These are phyloP conservation scores for Sciaenops ocellatus DNA, from an alignment of 2,797 vertebrate genomes.

Conservation along the genomic window DNA sequence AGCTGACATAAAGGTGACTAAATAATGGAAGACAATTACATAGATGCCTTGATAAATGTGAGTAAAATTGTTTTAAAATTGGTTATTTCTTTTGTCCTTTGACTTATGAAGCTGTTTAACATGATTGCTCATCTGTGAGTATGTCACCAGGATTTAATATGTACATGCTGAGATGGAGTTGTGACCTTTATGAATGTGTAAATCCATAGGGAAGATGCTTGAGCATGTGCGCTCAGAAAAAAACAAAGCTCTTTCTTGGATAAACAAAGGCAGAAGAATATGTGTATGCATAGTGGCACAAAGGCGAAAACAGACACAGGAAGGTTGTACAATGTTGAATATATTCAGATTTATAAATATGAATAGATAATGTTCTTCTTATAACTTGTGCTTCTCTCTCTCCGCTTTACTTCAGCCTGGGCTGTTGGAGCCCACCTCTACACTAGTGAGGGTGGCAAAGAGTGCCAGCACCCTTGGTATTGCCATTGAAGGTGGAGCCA, in stretches of 20 bases:
- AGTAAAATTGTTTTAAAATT: not conserved
- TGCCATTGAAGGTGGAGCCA: conserved; percentile 97
- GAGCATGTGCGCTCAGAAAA: conserved; percentile 4
- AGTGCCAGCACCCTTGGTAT: conserved; percentile 95
- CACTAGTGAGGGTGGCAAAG: conserved; percentile 92
- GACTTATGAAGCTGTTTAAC: conserved; percentile 8
- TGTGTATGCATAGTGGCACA: conserved; percentile 3
- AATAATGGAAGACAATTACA: not conserved
- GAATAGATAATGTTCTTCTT: not conserved
- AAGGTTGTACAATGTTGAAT: conserved; percentile 18
- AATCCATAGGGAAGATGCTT: not conserved
- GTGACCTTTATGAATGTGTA: conserved; percentile 19
- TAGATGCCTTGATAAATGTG: not conserved
- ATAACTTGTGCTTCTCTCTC: conserved; percentile 8
- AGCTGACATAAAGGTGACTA: conserved; percentile 1
- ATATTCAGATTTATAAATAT: conserved; percentile 17
- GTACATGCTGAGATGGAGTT: conserved; percentile 13
- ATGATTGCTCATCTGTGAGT: conserved; percentile 26
- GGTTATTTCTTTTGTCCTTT: conserved; percentile 28
- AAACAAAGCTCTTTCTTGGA: conserved; percentile 4
- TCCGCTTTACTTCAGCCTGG: conserved; percentile 86
- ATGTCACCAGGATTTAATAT: conserved; percentile 14
- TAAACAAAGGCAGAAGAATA: conserved; percentile 14
- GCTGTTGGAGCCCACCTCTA: conserved; percentile 93
- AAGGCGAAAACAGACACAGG: conserved; percentile 13